Evolutionary conservation across 2,888 invertebrate genomes (phyloP), one percentile per base, ranked within the genome.

Genomic region (Actias luna): DNA sequence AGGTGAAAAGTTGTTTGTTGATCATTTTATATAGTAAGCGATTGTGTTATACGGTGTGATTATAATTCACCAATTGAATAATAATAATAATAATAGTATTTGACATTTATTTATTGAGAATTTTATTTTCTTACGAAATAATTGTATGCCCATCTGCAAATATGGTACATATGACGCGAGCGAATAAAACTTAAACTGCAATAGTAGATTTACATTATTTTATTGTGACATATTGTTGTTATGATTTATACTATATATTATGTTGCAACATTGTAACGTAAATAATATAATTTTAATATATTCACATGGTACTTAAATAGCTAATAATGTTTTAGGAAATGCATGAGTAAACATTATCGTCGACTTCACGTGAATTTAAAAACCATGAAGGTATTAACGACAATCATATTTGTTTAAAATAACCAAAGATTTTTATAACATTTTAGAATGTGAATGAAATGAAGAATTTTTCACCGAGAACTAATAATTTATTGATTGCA

Each of bases 31-130:
- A 92, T 90, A 89, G 88, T 90, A 92, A 92, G 89, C 85, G 83
- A 89, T 91, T 92, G 90, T 90, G 90, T 92, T 92, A 92, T 89
- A 72, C 70, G 88, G 89, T 91, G 92, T 88, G 85, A 81, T 84
- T 22, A 84, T 87, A 87, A 87, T 87, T 84, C 92, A 88, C 90
- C 91, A 74, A 79, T 83, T 85, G 77, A 84, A 90, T n/a, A n/a
- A n/a, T n/a, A n/a, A n/a, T n/a, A n/a, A n/a, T n/a, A n/a, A n/a
- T n/a, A n/a, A n/a, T 91, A 90, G 89, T 87, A 89, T 90, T 90
- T 87, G 89, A 89, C 90, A 89, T 89, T 92, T 88, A 91, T 92
- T 92, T 92, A 92, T 92, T 92, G 90, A 92, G 83, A 92, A 90
- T 90, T 92, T 92, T 92, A 92, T 92, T 92, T 92, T 91, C 90